Evolutionary conservation across 2,113 vertebrate species (phyloP).

Genomic region (Alectura lathami): DNA sequence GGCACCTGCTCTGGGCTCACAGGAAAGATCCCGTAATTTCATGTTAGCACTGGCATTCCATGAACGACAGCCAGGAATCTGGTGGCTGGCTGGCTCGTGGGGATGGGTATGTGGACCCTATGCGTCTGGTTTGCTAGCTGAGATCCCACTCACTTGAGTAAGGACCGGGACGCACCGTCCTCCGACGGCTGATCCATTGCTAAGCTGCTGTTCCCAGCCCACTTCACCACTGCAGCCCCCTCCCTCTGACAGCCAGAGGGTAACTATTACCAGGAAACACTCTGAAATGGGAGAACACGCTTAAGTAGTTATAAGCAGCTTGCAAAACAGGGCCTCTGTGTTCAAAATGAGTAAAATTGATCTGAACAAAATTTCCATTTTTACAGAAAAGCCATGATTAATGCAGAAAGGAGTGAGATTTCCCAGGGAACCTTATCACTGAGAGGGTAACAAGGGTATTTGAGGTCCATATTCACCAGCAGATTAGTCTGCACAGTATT

Average conservation of each 20-base stretch:
- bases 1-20: not conserved
- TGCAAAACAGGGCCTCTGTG: not conserved
- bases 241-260: fast-evolving
- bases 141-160: not conserved
- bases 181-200: not conserved
- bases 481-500: not conserved
- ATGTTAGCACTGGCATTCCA: not conserved
- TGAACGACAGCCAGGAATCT: fast-evolving
- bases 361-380: not conserved
- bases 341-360: not conserved
- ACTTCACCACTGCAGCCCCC: not conserved
- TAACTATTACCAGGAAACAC: not conserved
- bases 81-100: not conserved
- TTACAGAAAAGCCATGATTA: not conserved
- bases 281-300: not conserved
- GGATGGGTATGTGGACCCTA: not conserved
- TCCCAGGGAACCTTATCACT: not conserved
- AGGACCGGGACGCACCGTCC: not conserved
- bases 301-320: not conserved
- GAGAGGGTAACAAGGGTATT: not conserved
- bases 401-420: not conserved
- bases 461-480: not conserved
- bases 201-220: not conserved
- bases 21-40: not conserved
- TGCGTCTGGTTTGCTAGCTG: not conserved